Evolutionary conservation across 2,888 invertebrate species (phyloP).

Genomic region (Xestia rhomboidea): DNA sequence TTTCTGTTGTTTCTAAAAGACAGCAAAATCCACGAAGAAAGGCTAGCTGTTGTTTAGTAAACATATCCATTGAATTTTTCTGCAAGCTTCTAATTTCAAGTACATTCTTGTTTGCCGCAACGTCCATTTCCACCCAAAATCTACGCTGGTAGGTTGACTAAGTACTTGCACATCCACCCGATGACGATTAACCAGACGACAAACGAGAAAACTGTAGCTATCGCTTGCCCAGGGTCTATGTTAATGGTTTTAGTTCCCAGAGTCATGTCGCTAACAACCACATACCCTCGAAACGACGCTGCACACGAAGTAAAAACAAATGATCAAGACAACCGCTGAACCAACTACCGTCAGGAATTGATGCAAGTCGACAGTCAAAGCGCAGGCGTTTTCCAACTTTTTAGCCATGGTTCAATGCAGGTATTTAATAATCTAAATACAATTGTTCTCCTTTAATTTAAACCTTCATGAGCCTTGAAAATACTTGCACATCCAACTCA

Average conservation of each 20-base stretch:
- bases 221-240: slow-evolving; percentile 52
- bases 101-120: neutral
- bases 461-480: slow-evolving; percentile 69
- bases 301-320: slow-evolving; percentile 68
- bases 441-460: neutral
- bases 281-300: slow-evolving; percentile 47
- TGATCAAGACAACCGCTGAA: slow-evolving; percentile 63
- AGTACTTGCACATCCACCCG: slow-evolving; percentile 74
- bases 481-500: slow-evolving; percentile 85
- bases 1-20: neutral
- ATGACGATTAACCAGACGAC: slow-evolving; percentile 75
- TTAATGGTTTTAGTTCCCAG: neutral
- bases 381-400: slow-evolving; percentile 10
- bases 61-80: neutral
- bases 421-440: neutral
- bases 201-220: slow-evolving; percentile 72
- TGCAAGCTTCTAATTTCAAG: neutral
- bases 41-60: neutral
- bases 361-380: slow-evolving; percentile 60
- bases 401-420: slow-evolving; percentile 9
- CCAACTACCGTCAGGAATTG: slow-evolving; percentile 70
- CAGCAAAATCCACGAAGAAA: neutral
- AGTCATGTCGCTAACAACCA: slow-evolving; percentile 5
- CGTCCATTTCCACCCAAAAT: neutral
- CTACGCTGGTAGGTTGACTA: slow-evolving; percentile 68